Evolutionary conservation across 1,140 invertebrate species (phyloP), one percentile per base, ranked within the genome.

Genomic region (Ridgeia piscesae): DNA sequence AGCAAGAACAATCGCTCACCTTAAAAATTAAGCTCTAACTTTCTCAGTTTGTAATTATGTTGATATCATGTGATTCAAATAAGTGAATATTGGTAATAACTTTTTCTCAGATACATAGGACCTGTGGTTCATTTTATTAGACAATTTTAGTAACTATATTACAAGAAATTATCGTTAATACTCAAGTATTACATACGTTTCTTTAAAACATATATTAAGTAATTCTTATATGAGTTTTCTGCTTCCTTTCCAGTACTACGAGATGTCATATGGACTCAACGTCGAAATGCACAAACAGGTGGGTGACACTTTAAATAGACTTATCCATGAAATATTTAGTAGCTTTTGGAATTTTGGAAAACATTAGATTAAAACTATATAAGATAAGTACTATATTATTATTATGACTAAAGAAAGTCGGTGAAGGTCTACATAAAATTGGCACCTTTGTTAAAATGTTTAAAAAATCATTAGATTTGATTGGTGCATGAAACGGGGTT

Each of bases 281-380:
- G 98, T 99, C 94, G 99, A 99, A 97, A 99, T 99, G 98, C 99
- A 99, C 96, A 99, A 99, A 97, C 99, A 99, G 98, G 98, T 99
- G 97, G 97, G 97, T 94, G 35, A 34, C 89, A 8, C 0, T 50
- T 93, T 90, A n/a, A n/a, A n/a, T n/a, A n/a, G n/a, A n/a, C n/a
- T n/a, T n/a, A n/a, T n/a, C n/a, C n/a, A n/a, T n/a, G n/a, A n/a
- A n/a, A n/a, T n/a, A n/a, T n/a, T n/a, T n/a, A n/a, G n/a, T n/a
- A n/a, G n/a, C n/a, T n/a, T n/a, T n/a, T n/a, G n/a, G n/a, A n/a
- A n/a, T n/a, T n/a, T n/a, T n/a, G n/a, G n/a, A n/a, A n/a, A n/a
- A n/a, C n/a, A n/a, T 77, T 77, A 21, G 8, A 77, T 77, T 8
- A 21, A 77, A 77, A 77, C n/a, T n/a, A n/a, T n/a, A n/a, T n/a